These are phyloP conservation scores for Cochlearius cochlearius DNA, from an alignment of 2,113 vertebrate species.

Conservation along the genomic window DNA sequence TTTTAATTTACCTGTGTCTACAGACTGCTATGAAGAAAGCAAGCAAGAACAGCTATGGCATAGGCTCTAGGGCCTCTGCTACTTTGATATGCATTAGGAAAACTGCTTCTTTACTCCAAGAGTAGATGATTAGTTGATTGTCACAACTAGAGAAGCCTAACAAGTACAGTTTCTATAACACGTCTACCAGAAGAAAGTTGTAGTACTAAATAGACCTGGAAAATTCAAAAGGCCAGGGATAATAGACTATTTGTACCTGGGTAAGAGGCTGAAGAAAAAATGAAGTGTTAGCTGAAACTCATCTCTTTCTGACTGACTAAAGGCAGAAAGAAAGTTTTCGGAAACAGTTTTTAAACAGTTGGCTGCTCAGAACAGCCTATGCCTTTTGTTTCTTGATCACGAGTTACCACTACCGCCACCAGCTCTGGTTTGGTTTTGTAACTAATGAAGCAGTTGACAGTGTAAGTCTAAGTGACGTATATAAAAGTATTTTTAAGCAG, in stretches of 20 bases:
- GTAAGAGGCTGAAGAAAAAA: neutral
- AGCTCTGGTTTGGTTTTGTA: neutral
- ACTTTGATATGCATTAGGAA: neutral
- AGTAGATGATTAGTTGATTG: neutral
- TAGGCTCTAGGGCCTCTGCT: neutral
- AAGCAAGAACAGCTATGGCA: neutral
- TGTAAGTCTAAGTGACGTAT: neutral
- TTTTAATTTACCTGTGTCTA: neutral
- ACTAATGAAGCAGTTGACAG: neutral
- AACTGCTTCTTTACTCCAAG: neutral
- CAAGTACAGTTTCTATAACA: neutral
- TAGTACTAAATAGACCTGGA: neutral
- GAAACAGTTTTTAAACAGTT: neutral
- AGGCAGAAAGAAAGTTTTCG: neutral
- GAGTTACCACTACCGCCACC: neutral
- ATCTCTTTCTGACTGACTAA: neutral
- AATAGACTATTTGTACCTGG: neutral
- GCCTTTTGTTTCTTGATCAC: neutral
- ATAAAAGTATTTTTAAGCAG: neutral
- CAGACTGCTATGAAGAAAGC: neutral
- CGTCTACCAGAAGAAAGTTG: neutral
- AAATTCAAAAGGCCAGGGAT: neutral
- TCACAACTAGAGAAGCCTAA: neutral
- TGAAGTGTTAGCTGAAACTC: neutral
- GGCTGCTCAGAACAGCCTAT: accelerated